A percentile compares a stretch with the other conserved stretches of the same genome.
phyloP scores from a whole-genome alignment of 2,113 vertebrate genomes.

The Ciconia maguari region DNA sequence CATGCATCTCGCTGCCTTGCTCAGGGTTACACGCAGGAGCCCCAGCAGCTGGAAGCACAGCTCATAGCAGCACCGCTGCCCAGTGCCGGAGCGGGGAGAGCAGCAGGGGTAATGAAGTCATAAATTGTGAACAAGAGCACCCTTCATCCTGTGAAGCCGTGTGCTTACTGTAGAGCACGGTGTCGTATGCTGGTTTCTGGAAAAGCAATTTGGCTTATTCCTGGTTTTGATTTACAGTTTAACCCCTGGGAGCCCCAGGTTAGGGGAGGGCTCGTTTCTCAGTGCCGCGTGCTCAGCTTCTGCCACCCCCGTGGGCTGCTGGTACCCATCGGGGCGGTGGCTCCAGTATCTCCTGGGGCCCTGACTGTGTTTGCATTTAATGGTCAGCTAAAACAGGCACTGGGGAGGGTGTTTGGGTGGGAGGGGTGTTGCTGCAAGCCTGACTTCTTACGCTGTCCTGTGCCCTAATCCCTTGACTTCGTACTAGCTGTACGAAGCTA shows the following conservation, averaged over 20 bases:
- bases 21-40: background rate
- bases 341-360: background rate
- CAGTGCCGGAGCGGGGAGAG: background rate
- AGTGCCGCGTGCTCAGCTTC: fast-evolving
- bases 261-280: background rate
- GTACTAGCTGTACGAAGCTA: background rate
- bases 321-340: fast-evolving
- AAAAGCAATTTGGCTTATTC: background rate
- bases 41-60: background rate
- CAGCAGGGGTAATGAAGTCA: background rate
- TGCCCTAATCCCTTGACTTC: background rate
- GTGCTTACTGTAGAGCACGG: background rate
- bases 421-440: background rate
- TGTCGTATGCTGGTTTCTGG: fast-evolving
- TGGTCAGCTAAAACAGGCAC: background rate
- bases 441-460: background rate
- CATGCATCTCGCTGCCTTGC: background rate
- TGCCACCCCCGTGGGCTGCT: background rate
- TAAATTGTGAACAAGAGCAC: background rate
- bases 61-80: background rate
- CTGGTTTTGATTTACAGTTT: background rate
- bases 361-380: background rate
- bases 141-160: background rate
- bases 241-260: background rate
- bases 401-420: background rate